Conservation (phyloP, 2,113 vertebrate genomes). For the Lasiurus cinereus region DNA sequence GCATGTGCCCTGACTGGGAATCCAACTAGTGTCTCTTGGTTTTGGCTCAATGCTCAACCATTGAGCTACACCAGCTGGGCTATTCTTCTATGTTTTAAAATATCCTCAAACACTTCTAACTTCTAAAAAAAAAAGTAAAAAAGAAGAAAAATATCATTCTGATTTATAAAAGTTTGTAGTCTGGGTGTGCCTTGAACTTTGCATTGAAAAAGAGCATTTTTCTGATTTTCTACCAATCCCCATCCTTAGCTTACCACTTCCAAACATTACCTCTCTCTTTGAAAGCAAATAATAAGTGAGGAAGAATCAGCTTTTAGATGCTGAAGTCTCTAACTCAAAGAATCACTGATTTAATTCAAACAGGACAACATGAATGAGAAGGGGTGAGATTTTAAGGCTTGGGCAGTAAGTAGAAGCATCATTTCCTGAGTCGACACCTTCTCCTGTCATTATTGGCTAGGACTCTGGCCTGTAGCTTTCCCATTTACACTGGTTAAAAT, state of each 20-base stretch:
- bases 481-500: neutral
- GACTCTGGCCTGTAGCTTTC: neutral
- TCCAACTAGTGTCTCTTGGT: too few relatives aligned
- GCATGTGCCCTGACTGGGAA: too few relatives aligned
- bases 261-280: neutral
- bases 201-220: constrained; percentile 32
- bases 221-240: constrained; percentile 1
- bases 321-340: neutral
- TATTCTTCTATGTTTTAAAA: neutral
- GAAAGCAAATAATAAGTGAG: neutral
- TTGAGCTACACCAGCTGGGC: too few relatives aligned
- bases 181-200: constrained; percentile 36
- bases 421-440: constrained; percentile 35
- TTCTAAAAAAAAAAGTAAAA: neutral
- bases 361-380: neutral
- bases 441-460: constrained; percentile 15
- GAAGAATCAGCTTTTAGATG: neutral
- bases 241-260: constrained; percentile 15
- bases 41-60: too few relatives aligned
- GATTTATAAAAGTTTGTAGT: constrained; percentile 11
- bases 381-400: neutral
- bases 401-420: neutral
- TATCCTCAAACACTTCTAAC: neutral
- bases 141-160: neutral
- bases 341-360: neutral